Conservation (phyloP, 2,113 vertebrate genomes). For the Misgurnus mizolepis region DNA sequence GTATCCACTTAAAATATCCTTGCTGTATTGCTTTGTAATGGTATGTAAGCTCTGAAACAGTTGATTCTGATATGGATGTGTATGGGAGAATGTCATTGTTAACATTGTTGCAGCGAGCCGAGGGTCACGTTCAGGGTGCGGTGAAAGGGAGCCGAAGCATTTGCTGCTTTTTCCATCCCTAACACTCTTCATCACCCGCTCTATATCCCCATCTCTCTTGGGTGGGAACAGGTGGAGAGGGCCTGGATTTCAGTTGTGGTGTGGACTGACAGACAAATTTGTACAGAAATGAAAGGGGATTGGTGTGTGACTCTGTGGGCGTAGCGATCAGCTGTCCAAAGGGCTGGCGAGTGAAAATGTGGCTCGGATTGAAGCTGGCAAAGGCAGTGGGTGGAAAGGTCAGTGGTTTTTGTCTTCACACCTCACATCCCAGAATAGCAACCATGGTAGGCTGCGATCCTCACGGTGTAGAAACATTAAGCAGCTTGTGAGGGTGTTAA, state of each 20-base stretch:
- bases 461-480: neutral
- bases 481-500: neutral
- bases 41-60: conserved; percentile 27
- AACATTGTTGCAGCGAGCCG: neutral
- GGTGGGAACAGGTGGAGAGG: conserved; percentile 58
- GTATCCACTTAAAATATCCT: conserved; percentile 3
- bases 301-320: conserved; percentile 21
- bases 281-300: conserved; percentile 33
- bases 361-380: conserved; percentile 28
- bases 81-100: neutral
- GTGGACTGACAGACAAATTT: conserved; percentile 55
- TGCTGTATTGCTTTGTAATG: conserved; percentile 25
- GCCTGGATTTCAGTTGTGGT: conserved; percentile 61
- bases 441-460: conserved; percentile 7
- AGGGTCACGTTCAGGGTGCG: conserved; percentile 27
- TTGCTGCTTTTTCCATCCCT: conserved; percentile 29
- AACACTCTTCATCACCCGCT: conserved; percentile 13
- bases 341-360: conserved; percentile 34
- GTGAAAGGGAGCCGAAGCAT: conserved; percentile 11
- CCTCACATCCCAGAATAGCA: conserved; percentile 46
- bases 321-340: conserved; percentile 48
- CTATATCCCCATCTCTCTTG: conserved; percentile 15
- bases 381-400: conserved; percentile 39
- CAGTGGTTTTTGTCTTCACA: conserved; percentile 33
- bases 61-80: conserved; percentile 7